Evolutionary conservation across 2,888 invertebrate species (phyloP).

Genomic region (Drosophila nr. perissopoda): DNA sequence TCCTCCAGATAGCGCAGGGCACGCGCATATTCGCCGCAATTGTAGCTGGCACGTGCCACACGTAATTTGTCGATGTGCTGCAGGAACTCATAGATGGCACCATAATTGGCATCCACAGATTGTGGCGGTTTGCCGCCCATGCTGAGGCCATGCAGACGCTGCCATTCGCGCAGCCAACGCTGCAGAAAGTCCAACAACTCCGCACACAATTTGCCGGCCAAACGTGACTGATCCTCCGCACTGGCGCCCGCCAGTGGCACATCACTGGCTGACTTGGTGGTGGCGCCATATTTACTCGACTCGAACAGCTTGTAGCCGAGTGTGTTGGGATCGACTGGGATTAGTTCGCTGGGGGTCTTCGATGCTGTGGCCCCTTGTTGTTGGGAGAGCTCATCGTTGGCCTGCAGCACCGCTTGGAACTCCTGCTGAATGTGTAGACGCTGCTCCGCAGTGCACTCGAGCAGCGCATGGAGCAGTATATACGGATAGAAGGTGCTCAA

Average conservation of each 20-base stretch:
- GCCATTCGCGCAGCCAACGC: slow-evolving; percentile 89
- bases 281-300: slow-evolving; percentile 70
- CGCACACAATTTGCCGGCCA: slow-evolving; percentile 90
- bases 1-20: slow-evolving; percentile 91
- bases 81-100: slow-evolving; percentile 83
- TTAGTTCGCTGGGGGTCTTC: slow-evolving; percentile 1
- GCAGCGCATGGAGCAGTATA: slow-evolving; percentile 88
- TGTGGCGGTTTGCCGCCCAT: slow-evolving; percentile 74
- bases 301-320: slow-evolving; percentile 73
- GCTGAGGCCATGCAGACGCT: slow-evolving; percentile 69
- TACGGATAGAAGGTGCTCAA: slow-evolving; percentile 91
- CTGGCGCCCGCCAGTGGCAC: not conserved
- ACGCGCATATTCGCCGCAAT: slow-evolving; percentile 90
- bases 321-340: slow-evolving; percentile 1
- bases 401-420: slow-evolving; percentile 85
- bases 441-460: slow-evolving; percentile 85
- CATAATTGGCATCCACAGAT: slow-evolving; percentile 80
- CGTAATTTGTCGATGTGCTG: slow-evolving; percentile 87
- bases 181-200: slow-evolving; percentile 91
- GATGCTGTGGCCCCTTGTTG: slow-evolving; percentile 10
- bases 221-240: slow-evolving; percentile 56
- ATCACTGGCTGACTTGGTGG: slow-evolving; percentile 15
- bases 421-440: slow-evolving; percentile 86
- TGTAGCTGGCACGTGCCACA: slow-evolving; percentile 90
- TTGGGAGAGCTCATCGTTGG: slow-evolving; percentile 46